Percentiles rank a stretch among this genome's conserved stretches.
These are phyloP conservation scores for Lottia scabra DNA, from an alignment of 2,888 invertebrate genomes.

Conservation along the genomic window DNA sequence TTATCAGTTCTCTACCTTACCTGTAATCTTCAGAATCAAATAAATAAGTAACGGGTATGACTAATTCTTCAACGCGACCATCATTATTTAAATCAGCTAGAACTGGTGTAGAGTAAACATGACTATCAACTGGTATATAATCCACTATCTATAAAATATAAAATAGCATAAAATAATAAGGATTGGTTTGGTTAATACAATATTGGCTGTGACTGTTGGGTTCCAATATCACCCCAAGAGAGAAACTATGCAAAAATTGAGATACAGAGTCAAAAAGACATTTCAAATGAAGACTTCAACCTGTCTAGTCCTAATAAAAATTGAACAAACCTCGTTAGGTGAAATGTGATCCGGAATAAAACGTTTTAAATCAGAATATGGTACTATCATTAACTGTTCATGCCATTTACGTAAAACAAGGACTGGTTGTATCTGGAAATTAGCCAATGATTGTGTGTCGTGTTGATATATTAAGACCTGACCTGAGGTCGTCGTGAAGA, in stretches of 20 bases:
- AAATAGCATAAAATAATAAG: too few relatives aligned
- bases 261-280: too few relatives aligned
- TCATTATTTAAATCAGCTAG: conserved; percentile 59
- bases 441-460: conserved; percentile 32
- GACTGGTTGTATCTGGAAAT: conserved; percentile 54
- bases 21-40: conserved; percentile 59
- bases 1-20: conserved; percentile 28
- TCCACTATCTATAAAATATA: conserved; percentile 28
- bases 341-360: conserved; percentile 40
- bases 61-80: conserved; percentile 50
- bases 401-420: conserved; percentile 60
- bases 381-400: conserved; percentile 40
- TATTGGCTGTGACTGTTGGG: too few relatives aligned
- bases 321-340: conserved; percentile 23
- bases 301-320: not conserved
- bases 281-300: too few relatives aligned
- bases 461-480: conserved; percentile 52
- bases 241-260: too few relatives aligned
- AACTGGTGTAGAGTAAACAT: conserved; percentile 60
- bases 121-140: conserved; percentile 53
- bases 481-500: conserved; percentile 57
- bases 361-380: conserved; percentile 41
- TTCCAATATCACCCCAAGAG: too few relatives aligned
- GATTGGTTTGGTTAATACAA: too few relatives aligned
- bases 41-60: conserved; percentile 62